phyloP scores from a whole-genome alignment of 2,113 vertebrate genomes.

The Grammomys surdaster region DNA sequence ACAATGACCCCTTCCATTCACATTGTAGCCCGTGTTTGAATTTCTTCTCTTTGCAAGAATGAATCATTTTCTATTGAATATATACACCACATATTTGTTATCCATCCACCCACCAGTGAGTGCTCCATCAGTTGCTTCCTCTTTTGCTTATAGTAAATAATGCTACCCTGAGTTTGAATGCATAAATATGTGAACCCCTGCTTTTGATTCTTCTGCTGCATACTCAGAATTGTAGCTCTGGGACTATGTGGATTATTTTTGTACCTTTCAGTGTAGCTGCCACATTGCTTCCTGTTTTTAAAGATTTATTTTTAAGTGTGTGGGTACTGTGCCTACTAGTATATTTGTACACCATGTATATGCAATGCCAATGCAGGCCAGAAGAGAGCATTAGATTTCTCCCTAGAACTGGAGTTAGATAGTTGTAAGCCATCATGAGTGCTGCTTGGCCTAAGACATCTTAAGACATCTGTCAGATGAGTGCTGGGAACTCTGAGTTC shows the following conservation, averaged over 20 bases:
- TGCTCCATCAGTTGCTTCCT: not conserved
- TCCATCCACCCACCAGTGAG: not conserved
- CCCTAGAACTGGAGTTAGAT: not conserved
- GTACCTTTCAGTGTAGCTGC: not conserved
- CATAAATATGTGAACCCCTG: not conserved
- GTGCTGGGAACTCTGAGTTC: not conserved
- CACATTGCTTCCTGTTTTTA: not conserved
- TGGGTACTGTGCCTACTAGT: not conserved
- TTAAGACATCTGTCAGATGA: not conserved
- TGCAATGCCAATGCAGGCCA: no score
- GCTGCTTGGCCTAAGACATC: no score
- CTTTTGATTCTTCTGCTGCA: not conserved
- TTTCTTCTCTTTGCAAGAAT: not conserved
- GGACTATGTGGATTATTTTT: not conserved
- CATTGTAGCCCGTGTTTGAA: not conserved
- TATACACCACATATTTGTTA: not conserved
- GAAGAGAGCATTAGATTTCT: not conserved
- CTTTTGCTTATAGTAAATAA: not conserved
- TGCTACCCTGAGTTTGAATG: not conserved
- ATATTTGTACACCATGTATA: not conserved
- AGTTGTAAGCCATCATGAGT: not conserved
- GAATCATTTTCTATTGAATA: not conserved
- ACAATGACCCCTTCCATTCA: not conserved
- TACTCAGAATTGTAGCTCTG: not conserved
- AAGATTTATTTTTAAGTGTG: not conserved